phyloP scores from a whole-genome alignment of 2,797 vertebrate genomes.

The Podarcis siculus region DNA sequence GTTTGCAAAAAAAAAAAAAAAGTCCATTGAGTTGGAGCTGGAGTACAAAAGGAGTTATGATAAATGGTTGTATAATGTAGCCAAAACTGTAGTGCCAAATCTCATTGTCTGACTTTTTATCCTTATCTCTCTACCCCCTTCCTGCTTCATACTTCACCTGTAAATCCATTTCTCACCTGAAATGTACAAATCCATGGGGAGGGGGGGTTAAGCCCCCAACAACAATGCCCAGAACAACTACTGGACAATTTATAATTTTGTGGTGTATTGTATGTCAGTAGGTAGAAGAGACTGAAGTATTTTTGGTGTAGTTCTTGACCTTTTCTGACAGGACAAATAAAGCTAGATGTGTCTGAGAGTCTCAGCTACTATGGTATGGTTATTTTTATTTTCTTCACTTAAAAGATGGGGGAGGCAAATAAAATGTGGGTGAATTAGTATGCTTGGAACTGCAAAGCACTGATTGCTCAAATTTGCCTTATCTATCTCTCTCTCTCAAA shows the following conservation, averaged over 20 bases:
- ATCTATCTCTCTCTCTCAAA: neutral
- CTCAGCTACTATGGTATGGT: conserved; percentile 33
- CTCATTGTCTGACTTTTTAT: conserved; percentile 61
- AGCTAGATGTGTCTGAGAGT: conserved; percentile 83
- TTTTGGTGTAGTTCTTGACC: conserved; percentile 86
- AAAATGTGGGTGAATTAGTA: neutral
- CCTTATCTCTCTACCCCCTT: conserved; percentile 38
- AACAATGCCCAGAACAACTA: conserved; percentile 66
- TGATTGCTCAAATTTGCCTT: neutral
- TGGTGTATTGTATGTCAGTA: conserved; percentile 87
- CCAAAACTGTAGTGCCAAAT: conserved; percentile 76
- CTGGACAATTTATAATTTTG: conserved; percentile 83
- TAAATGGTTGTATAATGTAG: conserved; percentile 74
- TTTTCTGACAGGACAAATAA: conserved; percentile 87
- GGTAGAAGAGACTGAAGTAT: conserved; percentile 86
- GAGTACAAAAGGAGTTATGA: conserved; percentile 68
- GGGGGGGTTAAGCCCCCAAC: conserved; percentile 25
- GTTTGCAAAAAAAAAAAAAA: neutral
- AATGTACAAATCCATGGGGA: conserved; percentile 72
- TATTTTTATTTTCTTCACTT: neutral
- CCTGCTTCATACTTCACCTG: conserved; percentile 72
- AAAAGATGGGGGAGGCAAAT: neutral
- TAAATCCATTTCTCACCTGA: conserved; percentile 79
- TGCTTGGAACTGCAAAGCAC: neutral
- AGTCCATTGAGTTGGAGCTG: conserved; percentile 5